Conservation (phyloP, 1,140 invertebrate genomes). For the Atopsyche davidsoni region DNA sequence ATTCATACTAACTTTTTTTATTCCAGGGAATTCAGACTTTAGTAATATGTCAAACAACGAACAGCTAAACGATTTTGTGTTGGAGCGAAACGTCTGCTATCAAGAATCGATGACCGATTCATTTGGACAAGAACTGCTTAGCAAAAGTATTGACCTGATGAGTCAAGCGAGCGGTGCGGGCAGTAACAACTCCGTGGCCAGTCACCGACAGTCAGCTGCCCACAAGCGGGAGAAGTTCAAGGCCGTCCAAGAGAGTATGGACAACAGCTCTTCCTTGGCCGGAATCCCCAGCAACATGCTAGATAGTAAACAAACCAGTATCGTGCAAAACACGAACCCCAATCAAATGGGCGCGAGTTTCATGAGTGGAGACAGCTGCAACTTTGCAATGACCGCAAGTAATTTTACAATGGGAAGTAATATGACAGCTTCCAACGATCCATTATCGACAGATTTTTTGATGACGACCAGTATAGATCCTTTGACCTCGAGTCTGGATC, state of each 20-base stretch:
- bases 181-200: constrained; percentile 32
- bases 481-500: constrained; percentile 43
- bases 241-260: constrained; percentile 35
- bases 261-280: constrained; percentile 40
- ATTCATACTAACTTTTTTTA: neutral
- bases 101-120: constrained; percentile 47
- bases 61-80: constrained; percentile 43
- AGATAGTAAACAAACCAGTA: constrained; percentile 42
- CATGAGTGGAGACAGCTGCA: constrained; percentile 40
- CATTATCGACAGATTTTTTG: constrained; percentile 40
- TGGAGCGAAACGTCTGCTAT: constrained; percentile 47
- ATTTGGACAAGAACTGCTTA: constrained; percentile 40
- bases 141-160: constrained; percentile 39
- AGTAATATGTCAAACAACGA: constrained; percentile 36
- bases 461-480: constrained; percentile 44
- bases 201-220: constrained; percentile 34
- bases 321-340: constrained; percentile 31
- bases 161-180: constrained; percentile 27
- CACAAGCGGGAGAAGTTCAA: constrained; percentile 33
- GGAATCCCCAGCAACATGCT: constrained; percentile 40
- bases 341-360: constrained; percentile 36
- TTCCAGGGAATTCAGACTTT: constrained; percentile 33
- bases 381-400: constrained; percentile 42
- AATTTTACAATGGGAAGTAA: constrained; percentile 46
- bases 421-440: constrained; percentile 43